Conservation (phyloP, 2,113 vertebrate species). For the Hemicordylus capensis region DNA sequence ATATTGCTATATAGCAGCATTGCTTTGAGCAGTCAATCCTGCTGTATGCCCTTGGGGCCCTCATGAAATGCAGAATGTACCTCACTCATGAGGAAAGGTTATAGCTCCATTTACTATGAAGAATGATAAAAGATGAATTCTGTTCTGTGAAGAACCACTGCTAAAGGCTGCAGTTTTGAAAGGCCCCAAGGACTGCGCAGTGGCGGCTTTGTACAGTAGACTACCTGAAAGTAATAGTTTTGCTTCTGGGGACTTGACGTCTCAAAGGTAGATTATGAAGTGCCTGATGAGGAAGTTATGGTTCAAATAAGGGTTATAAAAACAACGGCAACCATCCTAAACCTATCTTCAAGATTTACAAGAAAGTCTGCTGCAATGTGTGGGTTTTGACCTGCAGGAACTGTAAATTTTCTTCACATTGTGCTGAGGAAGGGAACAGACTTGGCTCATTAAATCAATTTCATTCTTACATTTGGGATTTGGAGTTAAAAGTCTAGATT, state of each 20-base stretch:
- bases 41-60: constrained; percentile 26
- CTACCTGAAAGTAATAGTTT: constrained; percentile 61
- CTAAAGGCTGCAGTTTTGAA: constrained; percentile 44
- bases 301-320: constrained; percentile 83
- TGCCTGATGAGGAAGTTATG: constrained; percentile 79
- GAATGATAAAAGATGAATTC: constrained; percentile 46
- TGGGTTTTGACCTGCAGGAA: constrained; percentile 73
- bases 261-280: constrained; percentile 75
- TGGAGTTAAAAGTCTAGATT: constrained; percentile 60
- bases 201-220: constrained; percentile 65
- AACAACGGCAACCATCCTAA: constrained; percentile 77
- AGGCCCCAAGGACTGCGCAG: constrained; percentile 18
- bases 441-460: constrained; percentile 73
- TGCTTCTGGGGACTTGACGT: constrained; percentile 65
- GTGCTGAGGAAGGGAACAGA: constrained; percentile 61
- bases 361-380: constrained; percentile 68
- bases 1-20: background rate
- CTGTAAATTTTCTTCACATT: constrained; percentile 73
- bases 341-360: constrained; percentile 81
- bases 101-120: constrained; percentile 47
- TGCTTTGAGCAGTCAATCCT: constrained; percentile 14
- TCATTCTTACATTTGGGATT: constrained; percentile 66
- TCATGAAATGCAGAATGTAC: constrained; percentile 51
- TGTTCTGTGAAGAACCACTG: constrained; percentile 52
- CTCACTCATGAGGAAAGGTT: constrained; percentile 42